Conservation (phyloP, 2,113 vertebrate species). For the Cygnus buccinator region DNA sequence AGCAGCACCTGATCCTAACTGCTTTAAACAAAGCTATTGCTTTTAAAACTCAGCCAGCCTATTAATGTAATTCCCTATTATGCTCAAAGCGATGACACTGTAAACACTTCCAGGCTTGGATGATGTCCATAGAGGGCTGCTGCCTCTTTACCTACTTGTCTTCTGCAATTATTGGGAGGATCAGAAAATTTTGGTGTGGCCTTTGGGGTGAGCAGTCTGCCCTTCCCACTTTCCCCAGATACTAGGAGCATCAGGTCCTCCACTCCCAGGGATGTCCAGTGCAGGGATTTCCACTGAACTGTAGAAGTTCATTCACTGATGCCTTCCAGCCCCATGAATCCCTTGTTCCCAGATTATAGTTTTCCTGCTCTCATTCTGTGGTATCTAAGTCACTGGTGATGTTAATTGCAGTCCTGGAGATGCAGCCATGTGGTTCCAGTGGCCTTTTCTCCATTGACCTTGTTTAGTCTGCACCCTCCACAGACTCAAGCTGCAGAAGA, state of each 20-base stretch:
- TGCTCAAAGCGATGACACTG: background rate
- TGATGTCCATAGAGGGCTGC: background rate
- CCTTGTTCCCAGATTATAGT: background rate
- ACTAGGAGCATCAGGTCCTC: background rate
- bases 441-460: background rate
- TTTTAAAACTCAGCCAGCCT: conserved; percentile 7
- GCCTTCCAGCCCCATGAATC: background rate
- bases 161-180: background rate
- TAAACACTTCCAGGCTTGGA: conserved; percentile 2
- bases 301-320: background rate
- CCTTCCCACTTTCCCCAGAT: background rate
- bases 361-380: background rate
- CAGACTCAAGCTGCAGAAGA: background rate
- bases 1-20: conserved; percentile 19
- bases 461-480: background rate
- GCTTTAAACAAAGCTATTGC: conserved; percentile 46
- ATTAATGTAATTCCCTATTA: conserved; percentile 40
- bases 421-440: background rate
- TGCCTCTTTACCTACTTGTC: background rate
- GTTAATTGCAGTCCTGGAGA: background rate
- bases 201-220: background rate
- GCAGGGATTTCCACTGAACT: background rate
- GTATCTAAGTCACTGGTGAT: background rate
- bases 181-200: background rate
- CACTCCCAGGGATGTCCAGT: background rate